These are phyloP conservation scores for Perodicticus potto DNA, from an alignment of 2,797 vertebrate genomes.

Conservation along the genomic window DNA sequence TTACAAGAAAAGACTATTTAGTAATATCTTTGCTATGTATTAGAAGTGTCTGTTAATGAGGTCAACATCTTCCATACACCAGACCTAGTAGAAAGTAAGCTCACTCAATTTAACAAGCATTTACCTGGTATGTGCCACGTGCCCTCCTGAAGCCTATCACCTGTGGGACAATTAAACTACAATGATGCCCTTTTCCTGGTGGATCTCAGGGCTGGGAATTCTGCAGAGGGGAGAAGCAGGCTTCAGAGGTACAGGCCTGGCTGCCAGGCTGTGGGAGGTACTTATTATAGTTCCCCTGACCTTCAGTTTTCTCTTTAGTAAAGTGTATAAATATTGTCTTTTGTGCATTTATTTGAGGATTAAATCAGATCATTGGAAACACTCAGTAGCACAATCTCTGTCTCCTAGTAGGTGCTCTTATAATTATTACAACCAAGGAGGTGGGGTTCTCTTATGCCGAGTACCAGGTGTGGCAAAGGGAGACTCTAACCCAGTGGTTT, in stretches of 20 bases:
- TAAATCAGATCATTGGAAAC: neutral
- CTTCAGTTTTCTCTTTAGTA: neutral
- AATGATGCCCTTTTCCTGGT: rapidly evolving
- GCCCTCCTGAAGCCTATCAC: neutral
- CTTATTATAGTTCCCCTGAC: neutral
- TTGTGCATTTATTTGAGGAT: neutral
- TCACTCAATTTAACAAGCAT: neutral
- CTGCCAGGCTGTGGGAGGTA: neutral
- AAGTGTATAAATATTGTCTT: neutral
- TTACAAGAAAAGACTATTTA: neutral
- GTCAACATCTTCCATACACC: neutral
- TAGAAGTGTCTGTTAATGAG: neutral
- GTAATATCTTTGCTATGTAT: neutral
- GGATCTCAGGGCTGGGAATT: neutral
- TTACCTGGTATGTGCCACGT: neutral
- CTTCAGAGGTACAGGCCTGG: neutral
- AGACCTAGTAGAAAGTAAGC: neutral
- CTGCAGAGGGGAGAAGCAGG: neutral
- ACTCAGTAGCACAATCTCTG: neutral
- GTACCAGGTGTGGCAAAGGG: neutral
- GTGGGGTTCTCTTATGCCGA: neutral
- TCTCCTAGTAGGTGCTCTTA: neutral
- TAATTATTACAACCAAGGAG: neutral
- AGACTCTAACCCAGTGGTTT: too few species aligned
- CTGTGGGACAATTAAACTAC: neutral